These are phyloP conservation scores for Eidolon dupreanum DNA, from an alignment of 2,797 vertebrate species.

Conservation along the genomic window DNA sequence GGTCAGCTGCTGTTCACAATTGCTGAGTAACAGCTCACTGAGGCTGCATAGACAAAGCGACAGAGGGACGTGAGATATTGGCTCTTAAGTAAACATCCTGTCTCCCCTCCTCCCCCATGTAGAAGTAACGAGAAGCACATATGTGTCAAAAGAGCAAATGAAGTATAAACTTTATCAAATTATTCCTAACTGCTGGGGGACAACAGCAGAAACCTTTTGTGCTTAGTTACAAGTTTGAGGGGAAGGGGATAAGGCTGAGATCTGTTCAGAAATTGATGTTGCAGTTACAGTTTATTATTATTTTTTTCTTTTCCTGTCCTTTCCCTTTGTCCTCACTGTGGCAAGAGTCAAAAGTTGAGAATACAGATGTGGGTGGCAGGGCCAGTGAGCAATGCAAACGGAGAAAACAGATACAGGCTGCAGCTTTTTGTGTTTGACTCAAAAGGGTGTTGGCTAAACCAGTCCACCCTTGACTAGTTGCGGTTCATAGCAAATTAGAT, in stretches of 20 bases:
- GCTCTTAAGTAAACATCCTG: constrained; percentile 42
- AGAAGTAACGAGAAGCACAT: background rate
- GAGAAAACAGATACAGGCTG: background rate
- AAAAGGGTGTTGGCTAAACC: constrained; percentile 1
- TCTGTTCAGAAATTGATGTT: background rate
- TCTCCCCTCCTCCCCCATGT: background rate
- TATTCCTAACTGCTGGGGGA: background rate
- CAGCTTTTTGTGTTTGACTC: constrained; percentile 3
- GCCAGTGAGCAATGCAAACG: background rate
- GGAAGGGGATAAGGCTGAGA: background rate
- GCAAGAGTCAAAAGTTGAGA: background rate
- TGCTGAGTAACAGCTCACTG: constrained; percentile 60
- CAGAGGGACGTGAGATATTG: background rate
- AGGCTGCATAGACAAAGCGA: background rate
- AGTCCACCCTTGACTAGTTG: background rate
- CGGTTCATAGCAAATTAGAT: constrained; percentile 13
- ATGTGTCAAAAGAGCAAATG: background rate
- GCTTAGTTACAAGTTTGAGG: background rate
- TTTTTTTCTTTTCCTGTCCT: background rate
- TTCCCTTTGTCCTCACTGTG: constrained; percentile 4
- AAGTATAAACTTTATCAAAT: background rate
- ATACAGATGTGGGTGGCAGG: background rate
- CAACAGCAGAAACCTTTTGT: background rate
- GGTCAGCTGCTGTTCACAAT: constrained; percentile 47
- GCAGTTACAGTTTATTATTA: background rate